Evolutionary conservation across 2,113 vertebrate species (phyloP).

Genomic region (Grallaria varia): DNA sequence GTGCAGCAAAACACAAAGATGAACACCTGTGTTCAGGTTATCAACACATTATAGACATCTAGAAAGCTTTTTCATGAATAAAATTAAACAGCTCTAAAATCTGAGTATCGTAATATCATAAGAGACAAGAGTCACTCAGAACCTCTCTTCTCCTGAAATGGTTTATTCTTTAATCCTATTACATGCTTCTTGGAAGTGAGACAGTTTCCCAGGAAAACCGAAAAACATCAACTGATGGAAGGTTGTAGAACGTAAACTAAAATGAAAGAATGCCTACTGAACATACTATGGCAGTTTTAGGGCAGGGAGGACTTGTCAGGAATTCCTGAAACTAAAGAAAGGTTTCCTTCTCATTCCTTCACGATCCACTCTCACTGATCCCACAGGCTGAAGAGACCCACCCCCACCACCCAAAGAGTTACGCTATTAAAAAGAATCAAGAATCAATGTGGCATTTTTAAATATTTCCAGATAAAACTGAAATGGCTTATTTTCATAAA

Average conservation of each 20-base stretch:
- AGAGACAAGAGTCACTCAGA: neutral
- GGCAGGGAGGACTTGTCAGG: neutral
- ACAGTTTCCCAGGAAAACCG: neutral
- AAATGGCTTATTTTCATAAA: neutral
- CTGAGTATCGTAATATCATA: neutral
- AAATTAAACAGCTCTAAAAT: neutral
- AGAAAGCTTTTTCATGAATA: neutral
- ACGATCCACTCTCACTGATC: neutral
- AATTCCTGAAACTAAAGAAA: neutral
- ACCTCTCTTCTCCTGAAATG: neutral
- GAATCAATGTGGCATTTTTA: neutral
- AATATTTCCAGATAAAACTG: neutral
- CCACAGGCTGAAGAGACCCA: neutral
- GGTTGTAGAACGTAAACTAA: neutral
- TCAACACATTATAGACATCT: neutral
- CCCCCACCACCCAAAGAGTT: accelerated
- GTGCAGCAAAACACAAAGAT: neutral
- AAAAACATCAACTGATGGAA: neutral
- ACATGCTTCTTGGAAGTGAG: neutral
- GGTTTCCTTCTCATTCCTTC: neutral
- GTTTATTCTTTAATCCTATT: neutral
- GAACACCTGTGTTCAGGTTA: neutral
- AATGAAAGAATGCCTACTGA: neutral
- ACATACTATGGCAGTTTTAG: neutral
- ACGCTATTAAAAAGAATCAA: neutral